Conservation (phyloP, 1,140 invertebrate species). For the Drosophila miranda region DNA sequence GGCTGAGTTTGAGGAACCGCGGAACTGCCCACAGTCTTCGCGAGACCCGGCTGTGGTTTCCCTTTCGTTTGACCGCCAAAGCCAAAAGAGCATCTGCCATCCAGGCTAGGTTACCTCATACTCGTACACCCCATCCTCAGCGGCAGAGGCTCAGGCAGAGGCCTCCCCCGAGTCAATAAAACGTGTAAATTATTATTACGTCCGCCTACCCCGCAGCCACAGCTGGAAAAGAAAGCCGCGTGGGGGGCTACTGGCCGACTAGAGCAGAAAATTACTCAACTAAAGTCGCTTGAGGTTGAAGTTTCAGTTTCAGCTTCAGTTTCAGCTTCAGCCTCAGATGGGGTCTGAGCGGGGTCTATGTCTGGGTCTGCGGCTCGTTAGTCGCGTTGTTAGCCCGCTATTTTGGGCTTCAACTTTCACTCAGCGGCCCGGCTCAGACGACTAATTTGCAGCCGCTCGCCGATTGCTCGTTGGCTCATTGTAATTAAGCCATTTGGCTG, state of each 20-base stretch:
- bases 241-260: slow-evolving; percentile 41
- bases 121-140: neutral
- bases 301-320: slow-evolving; percentile 38
- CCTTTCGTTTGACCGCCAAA: slow-evolving; percentile 70
- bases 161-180: slow-evolving; percentile 40
- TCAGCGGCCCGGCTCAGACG: slow-evolving; percentile 18
- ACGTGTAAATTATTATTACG: slow-evolving; percentile 71
- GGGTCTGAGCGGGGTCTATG: slow-evolving; percentile 24
- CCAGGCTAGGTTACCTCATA: slow-evolving; percentile 55
- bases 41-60: slow-evolving; percentile 29
- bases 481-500: slow-evolving; percentile 66
- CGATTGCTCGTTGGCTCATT: slow-evolving; percentile 40
- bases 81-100: slow-evolving; percentile 12
- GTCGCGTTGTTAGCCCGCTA: slow-evolving; percentile 16
- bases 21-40: slow-evolving; percentile 42
- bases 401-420: slow-evolving; percentile 29
- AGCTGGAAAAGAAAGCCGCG: slow-evolving; percentile 58
- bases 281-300: slow-evolving; percentile 34
- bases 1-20: slow-evolving; percentile 27
- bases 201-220: slow-evolving; percentile 10
- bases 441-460: slow-evolving; percentile 7
- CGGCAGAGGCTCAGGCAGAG: neutral
- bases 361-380: slow-evolving; percentile 34
- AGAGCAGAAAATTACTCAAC: slow-evolving; percentile 72
- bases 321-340: slow-evolving; percentile 12